phyloP scores from a whole-genome alignment of 2,888 invertebrate genomes.

The Ellobium chinense region DNA sequence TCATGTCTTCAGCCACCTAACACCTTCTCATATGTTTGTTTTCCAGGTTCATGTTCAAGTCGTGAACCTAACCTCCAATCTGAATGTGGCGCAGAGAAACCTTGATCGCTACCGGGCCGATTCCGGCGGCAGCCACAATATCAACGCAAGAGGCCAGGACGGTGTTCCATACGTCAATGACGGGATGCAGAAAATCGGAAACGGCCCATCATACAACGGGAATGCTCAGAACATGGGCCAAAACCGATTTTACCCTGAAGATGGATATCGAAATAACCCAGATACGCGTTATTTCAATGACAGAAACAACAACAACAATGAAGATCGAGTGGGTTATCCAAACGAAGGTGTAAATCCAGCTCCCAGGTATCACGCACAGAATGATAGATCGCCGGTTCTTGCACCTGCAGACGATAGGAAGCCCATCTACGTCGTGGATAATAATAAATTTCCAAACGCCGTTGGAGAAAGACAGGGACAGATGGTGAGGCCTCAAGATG shows the following conservation, averaged over 20 bases:
- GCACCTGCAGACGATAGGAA: background rate
- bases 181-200: background rate
- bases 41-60: slow-evolving; percentile 38
- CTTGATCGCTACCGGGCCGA: background rate
- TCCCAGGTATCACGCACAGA: slow-evolving; percentile 8
- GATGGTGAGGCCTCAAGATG: background rate
- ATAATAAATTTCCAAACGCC: background rate
- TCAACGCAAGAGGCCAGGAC: background rate
- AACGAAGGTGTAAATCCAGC: slow-evolving; percentile 25
- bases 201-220: background rate
- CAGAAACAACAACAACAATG: background rate
- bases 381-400: background rate
- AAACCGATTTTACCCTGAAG: no score
- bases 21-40: no score
- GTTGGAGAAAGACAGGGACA: background rate
- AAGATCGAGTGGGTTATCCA: background rate
- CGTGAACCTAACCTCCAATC: slow-evolving; percentile 25
- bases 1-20: no score
- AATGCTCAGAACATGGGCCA: background rate
- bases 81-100: background rate
- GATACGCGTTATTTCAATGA: no score
- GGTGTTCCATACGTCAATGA: background rate
- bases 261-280: background rate
- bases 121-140: background rate
- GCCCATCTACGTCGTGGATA: background rate